Percentiles rank a stretch among this genome's conserved stretches.
phyloP scores from a whole-genome alignment of 1,140 invertebrate species.

The Drosophila parvula region DNA sequence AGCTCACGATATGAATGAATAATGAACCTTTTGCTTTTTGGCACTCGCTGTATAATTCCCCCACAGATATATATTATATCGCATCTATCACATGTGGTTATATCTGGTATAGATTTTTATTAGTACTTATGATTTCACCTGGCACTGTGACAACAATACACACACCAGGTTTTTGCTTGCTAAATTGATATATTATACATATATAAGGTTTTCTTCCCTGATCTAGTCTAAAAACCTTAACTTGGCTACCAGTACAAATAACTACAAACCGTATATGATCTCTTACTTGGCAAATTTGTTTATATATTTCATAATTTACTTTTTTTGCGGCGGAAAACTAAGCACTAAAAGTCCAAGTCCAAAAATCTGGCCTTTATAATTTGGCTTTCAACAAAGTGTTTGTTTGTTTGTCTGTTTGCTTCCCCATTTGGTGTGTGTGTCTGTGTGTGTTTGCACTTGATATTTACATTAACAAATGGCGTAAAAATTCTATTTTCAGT shows the following conservation, averaged over 20 bases:
- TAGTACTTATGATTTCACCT: constrained; percentile 65
- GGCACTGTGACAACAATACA: constrained; percentile 55
- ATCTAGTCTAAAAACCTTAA: background rate
- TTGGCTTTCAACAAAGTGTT: constrained; percentile 21
- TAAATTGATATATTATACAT: constrained; percentile 1
- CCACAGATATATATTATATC: constrained; percentile 13
- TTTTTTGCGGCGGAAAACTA: constrained; percentile 8
- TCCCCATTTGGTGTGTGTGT: constrained; percentile 25
- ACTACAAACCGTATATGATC: constrained; percentile 1
- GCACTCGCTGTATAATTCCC: constrained; percentile 42
- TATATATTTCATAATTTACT: constrained; percentile 20
- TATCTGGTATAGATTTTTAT: constrained; percentile 49
- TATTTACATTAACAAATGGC: constrained; percentile 28
- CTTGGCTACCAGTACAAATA: background rate
- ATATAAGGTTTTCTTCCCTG: constrained; percentile 2
- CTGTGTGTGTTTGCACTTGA: constrained; percentile 28
- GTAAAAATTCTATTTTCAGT: constrained; percentile 35
- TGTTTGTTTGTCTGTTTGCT: constrained; percentile 9
- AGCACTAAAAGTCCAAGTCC: constrained; percentile 17
- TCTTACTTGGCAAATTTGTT: constrained; percentile 10
- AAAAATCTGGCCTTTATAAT: constrained; percentile 21
- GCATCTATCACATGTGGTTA: constrained; percentile 33
- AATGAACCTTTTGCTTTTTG: constrained; percentile 11
- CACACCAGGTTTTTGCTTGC: background rate
- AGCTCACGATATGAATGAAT: constrained; percentile 49